phyloP scores from a whole-genome alignment of 2,888 invertebrate genomes.

The Endomychus coccineus region DNA sequence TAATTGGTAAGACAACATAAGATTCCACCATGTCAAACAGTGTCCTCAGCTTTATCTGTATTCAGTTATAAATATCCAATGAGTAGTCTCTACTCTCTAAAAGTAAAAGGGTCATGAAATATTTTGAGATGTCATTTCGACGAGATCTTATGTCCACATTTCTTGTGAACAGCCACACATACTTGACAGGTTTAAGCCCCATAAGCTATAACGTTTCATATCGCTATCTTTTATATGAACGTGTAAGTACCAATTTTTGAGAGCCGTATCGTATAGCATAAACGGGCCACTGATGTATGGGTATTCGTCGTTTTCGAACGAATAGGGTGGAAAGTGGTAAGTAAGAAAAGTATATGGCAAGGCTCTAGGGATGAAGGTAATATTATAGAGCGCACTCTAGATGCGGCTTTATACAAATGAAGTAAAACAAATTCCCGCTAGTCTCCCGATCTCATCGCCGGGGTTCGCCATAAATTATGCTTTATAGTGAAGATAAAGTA shows the following conservation, averaged over 20 bases:
- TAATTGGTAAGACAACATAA: no score
- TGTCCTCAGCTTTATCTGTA: no score
- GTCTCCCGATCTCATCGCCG: conserved; percentile 35
- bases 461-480: conserved; percentile 41
- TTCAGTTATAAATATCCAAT: conserved; percentile 6
- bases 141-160: conserved; percentile 31
- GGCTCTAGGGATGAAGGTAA: conserved; percentile 35
- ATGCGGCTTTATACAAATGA: conserved; percentile 34
- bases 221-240: conserved; percentile 37
- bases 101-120: conserved; percentile 16
- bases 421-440: conserved; percentile 36
- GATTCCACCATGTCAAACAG: no score
- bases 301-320: conserved; percentile 30
- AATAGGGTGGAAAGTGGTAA: conserved; percentile 38
- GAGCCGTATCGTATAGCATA: conserved; percentile 37
- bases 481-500: conserved; percentile 45
- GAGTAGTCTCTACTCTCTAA: conserved; percentile 3
- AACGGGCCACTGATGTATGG: conserved; percentile 33
- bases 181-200: conserved; percentile 36
- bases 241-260: conserved; percentile 38
- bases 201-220: conserved; percentile 39
- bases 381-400: conserved; percentile 29
- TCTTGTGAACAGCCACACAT: conserved; percentile 31
- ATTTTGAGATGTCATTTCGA: conserved; percentile 28
- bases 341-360: conserved; percentile 33